phyloP scores from a whole-genome alignment of 2,113 vertebrate species.

The Gallinago media region DNA sequence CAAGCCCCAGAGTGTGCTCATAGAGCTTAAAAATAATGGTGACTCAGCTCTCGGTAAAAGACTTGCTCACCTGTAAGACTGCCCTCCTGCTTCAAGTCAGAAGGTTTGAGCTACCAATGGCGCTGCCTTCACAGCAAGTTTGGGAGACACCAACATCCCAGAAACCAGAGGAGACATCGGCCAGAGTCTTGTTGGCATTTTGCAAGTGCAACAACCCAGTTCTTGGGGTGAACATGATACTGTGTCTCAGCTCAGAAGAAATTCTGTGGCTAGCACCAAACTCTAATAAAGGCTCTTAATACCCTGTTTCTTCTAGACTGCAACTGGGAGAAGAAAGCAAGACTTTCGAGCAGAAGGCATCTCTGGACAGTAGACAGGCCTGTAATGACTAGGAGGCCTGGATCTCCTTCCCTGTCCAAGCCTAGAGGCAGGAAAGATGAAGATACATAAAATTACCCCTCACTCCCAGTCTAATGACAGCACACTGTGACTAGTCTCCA shows the following conservation, averaged over 20 bases:
- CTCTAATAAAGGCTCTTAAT: not conserved
- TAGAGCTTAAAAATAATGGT: not conserved
- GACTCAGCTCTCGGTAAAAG: constrained; percentile 21
- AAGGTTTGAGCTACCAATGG: not conserved
- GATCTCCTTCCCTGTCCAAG: not conserved
- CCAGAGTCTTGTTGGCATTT: not conserved
- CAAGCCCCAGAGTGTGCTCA: not conserved
- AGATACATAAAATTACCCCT: not conserved
- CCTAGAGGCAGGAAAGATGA: not conserved
- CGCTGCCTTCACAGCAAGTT: not conserved
- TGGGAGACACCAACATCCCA: not conserved
- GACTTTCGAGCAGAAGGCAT: not conserved
- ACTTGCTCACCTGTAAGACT: not conserved
- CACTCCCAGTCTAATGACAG: not conserved
- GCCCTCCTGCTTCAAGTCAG: not conserved
- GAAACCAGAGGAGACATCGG: not conserved
- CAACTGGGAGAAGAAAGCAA: not conserved
- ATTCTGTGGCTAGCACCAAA: not conserved
- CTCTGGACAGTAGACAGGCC: not conserved
- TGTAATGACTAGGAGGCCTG: not conserved
- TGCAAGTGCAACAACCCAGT: not conserved
- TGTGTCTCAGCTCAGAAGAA: not conserved
- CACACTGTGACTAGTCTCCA: not conserved
- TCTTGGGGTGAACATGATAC: not conserved
- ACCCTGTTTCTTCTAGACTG: not conserved